Evolutionary conservation across 2,113 vertebrate genomes (phyloP).

Genomic region (Malurus elegans): DNA sequence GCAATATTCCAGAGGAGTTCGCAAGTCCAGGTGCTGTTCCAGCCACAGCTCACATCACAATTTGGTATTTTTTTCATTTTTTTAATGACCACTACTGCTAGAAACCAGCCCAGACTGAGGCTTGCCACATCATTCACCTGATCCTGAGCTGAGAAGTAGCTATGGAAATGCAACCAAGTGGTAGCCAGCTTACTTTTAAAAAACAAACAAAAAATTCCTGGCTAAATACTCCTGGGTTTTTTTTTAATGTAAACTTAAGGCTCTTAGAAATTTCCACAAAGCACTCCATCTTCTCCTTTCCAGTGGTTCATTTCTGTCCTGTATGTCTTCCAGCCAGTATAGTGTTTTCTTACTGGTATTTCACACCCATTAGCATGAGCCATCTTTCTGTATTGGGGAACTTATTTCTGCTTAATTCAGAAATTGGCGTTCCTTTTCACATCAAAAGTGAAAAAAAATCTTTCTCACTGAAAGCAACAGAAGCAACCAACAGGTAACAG

Average conservation of each 20-base stretch:
- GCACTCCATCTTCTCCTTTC: background rate
- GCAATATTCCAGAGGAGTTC: background rate
- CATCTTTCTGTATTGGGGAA: background rate
- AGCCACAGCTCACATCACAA: rapidly evolving
- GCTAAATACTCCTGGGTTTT: background rate
- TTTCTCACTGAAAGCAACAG: background rate
- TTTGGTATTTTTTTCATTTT: background rate
- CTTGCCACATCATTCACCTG: background rate
- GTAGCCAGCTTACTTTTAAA: background rate
- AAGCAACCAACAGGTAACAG: background rate
- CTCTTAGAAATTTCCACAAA: background rate
- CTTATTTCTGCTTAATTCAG: background rate
- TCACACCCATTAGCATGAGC: rapidly evolving
- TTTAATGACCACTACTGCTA: background rate
- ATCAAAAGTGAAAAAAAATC: background rate
- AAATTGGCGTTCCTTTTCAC: background rate
- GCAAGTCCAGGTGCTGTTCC: background rate
- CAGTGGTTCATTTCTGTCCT: background rate
- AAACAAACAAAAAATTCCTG: background rate
- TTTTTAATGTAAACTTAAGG: background rate
- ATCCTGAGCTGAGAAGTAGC: background rate
- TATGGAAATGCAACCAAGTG: background rate
- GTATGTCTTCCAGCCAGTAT: background rate
- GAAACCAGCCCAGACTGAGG: background rate
- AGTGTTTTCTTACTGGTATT: background rate